Conservation (phyloP, 92 coral and sea anemone genomes). For the Zoanthus solanderi region DNA sequence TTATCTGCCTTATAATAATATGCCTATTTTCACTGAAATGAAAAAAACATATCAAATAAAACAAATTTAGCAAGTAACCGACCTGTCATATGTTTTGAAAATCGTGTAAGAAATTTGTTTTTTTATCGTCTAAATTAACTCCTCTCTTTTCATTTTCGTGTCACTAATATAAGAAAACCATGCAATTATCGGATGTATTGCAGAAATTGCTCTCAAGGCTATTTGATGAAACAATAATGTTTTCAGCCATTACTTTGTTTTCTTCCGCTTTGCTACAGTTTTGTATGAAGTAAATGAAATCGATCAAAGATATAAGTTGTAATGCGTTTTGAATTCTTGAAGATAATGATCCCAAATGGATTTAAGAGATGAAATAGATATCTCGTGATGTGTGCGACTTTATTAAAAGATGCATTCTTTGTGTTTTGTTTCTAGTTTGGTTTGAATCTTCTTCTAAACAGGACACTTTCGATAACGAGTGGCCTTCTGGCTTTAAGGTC, state of each 20-base stretch:
- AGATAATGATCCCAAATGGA: constrained; percentile 7
- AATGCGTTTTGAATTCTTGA: constrained; percentile 4
- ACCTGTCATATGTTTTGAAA: too few species aligned
- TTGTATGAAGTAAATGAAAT: neutral
- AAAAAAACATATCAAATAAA: too few species aligned
- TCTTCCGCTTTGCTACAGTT: neutral
- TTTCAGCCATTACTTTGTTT: neutral
- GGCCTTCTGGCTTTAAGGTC: neutral
- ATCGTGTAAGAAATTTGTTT: too few species aligned
- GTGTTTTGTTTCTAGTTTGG: neutral
- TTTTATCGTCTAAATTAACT: too few species aligned
- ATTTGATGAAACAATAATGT: neutral
- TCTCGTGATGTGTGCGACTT: neutral
- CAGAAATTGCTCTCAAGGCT: neutral
- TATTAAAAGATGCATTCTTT: neutral
- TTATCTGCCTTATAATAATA: too few species aligned
- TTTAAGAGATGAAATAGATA: constrained; percentile 19
- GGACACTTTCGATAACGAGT: neutral
- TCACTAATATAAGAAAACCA: neutral
- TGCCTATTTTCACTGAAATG: too few species aligned
- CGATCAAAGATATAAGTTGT: neutral
- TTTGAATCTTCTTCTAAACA: neutral
- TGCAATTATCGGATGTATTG: neutral
- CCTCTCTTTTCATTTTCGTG: neutral
- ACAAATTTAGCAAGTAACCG: too few species aligned